Evolutionary conservation across 2,113 vertebrate species (phyloP), one percentile per base, ranked within the genome.

Genomic region (Neotoma lepida): DNA sequence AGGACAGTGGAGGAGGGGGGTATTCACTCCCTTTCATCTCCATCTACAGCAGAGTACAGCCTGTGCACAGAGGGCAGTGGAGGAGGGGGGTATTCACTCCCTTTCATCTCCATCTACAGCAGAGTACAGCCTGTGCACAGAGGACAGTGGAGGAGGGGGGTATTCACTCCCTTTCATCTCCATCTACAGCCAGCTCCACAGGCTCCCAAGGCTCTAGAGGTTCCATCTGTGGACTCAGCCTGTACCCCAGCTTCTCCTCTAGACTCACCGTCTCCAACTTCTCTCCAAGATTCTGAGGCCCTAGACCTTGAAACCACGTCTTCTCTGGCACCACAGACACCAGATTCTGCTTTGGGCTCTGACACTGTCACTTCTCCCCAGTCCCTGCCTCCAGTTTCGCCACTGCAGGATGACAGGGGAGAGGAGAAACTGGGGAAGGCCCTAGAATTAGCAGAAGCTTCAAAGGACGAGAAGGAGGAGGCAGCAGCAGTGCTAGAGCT

Each of bases 401-500:
- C 97, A 0, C 66, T 96, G 22, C 97, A 92, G 93, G 97, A 97
- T 12, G 96, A 96, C 30, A 87, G 12, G 63, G 94, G 46, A 9
- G 95, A 94, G 41, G 90, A 51, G 63, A 86, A 90, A 63, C 54
- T 61, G 33, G 93, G 85, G 78, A 94, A 95, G 84, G 87, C 89
- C 20, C 58, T 82, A 74, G 94, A 88, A 51, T 20, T 82, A 28
- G 84, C 66, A 71, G 95, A 96, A n/a, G 74, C 61, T 28, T 46
- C 24, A 26, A 91, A 86, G 17, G 20, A 68, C 2, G 93, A 96
- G 88, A 88, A 85, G 24, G 26, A 90, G 4, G 96, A 95, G 30
- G 78, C 92, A 1, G 88, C 41, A 20, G 96, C 94, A 46, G 89
- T 99, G 91, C 97, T 99, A 86, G 99, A 99, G 20, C 97, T 99